Evolutionary conservation across 2,888 invertebrate genomes (phyloP).

Genomic region (Nymphalis c-album): DNA sequence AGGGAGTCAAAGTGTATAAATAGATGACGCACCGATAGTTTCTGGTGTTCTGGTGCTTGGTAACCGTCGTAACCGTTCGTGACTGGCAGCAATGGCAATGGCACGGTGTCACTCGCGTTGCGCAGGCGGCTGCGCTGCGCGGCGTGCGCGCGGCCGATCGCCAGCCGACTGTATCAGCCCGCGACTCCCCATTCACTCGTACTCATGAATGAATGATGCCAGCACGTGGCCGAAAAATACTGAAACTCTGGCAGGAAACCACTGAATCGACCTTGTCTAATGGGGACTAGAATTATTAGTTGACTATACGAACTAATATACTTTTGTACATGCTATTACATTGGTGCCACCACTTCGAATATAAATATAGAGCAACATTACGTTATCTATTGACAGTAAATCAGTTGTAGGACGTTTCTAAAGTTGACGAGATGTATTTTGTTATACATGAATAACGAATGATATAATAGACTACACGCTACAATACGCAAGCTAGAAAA

Average conservation of each 20-base stretch:
- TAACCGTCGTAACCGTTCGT: conserved; percentile 39
- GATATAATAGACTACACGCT: background rate
- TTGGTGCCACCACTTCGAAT: conserved; percentile 1
- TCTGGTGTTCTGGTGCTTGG: conserved; percentile 50
- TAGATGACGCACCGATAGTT: conserved; percentile 64
- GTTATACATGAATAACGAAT: background rate
- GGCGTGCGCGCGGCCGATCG: conserved; percentile 68
- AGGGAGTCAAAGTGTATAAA: conserved; percentile 48
- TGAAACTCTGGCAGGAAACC: conserved; percentile 51
- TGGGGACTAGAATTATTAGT: conserved; percentile 41
- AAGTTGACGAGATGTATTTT: background rate
- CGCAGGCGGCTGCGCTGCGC: conserved; percentile 53
- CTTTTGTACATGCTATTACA: conserved; percentile 5
- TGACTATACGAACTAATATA: conserved; percentile 32
- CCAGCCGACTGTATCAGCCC: conserved; percentile 65
- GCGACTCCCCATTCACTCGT: conserved; percentile 62
- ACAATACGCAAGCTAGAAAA: no score
- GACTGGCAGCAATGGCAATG: conserved; percentile 37
- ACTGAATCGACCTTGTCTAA: conserved; percentile 44
- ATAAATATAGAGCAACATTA: conserved; percentile 21
- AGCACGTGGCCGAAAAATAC: conserved; percentile 68
- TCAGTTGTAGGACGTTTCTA: conserved; percentile 7
- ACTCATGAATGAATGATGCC: conserved; percentile 71
- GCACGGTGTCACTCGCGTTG: conserved; percentile 55
- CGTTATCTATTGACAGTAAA: conserved; percentile 14